phyloP scores from a whole-genome alignment of 2,113 vertebrate genomes.

The Camelus dromedarius region DNA sequence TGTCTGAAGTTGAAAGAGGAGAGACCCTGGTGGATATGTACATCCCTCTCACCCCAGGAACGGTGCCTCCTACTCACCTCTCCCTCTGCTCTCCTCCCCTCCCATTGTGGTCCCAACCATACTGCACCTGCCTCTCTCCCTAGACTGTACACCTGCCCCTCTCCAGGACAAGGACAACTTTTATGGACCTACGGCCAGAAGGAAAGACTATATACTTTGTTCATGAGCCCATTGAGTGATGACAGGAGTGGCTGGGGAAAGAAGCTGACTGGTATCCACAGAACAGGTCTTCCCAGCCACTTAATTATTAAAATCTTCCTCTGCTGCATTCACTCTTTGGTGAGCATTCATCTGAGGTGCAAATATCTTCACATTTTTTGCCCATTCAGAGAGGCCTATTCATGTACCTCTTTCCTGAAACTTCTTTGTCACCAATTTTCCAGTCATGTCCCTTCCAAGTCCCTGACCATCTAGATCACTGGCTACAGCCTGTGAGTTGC shows the following conservation, averaged over 20 bases:
- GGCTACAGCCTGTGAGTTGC: not conserved
- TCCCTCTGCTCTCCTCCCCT: not conserved
- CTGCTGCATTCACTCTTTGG: not conserved
- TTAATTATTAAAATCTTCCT: not conserved
- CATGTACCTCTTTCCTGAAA: not conserved
- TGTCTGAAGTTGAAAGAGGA: not conserved
- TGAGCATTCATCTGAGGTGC: not conserved
- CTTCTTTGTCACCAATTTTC: constrained; percentile 5
- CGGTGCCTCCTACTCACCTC: not conserved
- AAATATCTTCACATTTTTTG: not conserved
- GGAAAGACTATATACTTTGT: not conserved
- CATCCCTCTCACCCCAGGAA: not conserved
- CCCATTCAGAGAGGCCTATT: not conserved
- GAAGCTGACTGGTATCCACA: not conserved
- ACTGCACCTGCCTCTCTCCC: not conserved
- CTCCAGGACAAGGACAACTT: not conserved
- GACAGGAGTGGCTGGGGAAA: not conserved
- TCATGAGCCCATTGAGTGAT: not conserved
- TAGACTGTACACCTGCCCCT: not conserved
- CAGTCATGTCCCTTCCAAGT: not conserved
- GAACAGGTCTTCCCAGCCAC: not conserved
- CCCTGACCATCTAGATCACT: not conserved
- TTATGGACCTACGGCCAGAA: not conserved
- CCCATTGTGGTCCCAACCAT: too few relatives aligned
- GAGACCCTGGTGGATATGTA: not conserved